Evolutionary conservation across 2,888 invertebrate species (phyloP).

Genomic region (Drosophila algonquin): DNA sequence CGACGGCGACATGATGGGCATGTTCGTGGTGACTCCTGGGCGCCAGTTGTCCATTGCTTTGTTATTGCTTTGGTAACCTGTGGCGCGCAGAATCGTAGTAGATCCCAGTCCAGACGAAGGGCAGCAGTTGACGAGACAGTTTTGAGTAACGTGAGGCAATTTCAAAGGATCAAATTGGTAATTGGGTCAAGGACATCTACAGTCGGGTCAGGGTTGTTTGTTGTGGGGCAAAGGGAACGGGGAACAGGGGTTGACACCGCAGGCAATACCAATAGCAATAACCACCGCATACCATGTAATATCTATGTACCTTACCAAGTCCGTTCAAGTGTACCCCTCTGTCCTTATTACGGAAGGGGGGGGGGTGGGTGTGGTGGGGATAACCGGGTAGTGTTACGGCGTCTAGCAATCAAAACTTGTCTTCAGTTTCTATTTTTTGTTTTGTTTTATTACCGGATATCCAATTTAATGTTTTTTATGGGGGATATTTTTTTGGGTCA

Average conservation of each 20-base stretch:
- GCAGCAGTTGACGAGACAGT: slow-evolving; percentile 49
- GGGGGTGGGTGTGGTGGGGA: too few species aligned
- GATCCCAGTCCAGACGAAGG: slow-evolving; percentile 23
- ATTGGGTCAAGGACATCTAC: slow-evolving; percentile 3
- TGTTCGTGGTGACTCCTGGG: slow-evolving; percentile 62
- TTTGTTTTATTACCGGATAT: slow-evolving; percentile 56
- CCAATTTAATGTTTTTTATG: slow-evolving; percentile 20
- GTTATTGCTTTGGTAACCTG: slow-evolving; percentile 69
- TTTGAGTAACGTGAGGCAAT: slow-evolving; percentile 46
- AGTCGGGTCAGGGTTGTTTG: not conserved
- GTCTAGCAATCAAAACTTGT: slow-evolving; percentile 29
- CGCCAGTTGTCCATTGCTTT: slow-evolving; percentile 82
- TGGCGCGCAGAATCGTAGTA: slow-evolving; percentile 14
- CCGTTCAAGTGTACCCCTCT: not conserved
- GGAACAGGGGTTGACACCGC: slow-evolving; percentile 47
- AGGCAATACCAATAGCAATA: slow-evolving; percentile 53
- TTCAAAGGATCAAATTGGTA: not conserved
- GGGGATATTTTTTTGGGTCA: slow-evolving; percentile 28
- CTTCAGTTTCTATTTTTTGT: slow-evolving; percentile 36
- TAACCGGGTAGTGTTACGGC: not conserved
- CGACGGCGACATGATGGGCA: slow-evolving; percentile 82
- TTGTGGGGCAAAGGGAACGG: not conserved
- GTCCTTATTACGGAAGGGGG: not conserved
- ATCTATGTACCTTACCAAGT: not conserved
- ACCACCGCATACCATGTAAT: slow-evolving; percentile 30